Conservation (phyloP, 1,140 invertebrate genomes). For the Drosophila leontia region DNA sequence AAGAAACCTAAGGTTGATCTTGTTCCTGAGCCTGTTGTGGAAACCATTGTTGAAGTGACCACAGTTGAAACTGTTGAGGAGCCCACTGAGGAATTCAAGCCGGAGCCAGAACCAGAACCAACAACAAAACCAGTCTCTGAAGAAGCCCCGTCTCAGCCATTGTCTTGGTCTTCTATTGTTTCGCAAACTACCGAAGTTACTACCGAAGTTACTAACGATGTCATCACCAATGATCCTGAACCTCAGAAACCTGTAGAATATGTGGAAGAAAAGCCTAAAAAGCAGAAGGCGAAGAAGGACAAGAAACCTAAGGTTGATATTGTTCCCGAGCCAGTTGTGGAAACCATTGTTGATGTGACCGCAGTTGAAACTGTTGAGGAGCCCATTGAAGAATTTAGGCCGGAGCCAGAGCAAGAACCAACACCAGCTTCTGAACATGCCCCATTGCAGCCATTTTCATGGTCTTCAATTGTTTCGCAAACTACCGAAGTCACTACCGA, state of each 20-base stretch:
- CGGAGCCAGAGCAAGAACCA: neutral
- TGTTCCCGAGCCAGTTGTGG: constrained; percentile 4
- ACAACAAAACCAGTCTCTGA: neutral
- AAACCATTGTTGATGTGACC: constrained; percentile 1
- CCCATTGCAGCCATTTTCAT: neutral
- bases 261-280: constrained; percentile 4
- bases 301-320: constrained; percentile 18
- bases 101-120: neutral
- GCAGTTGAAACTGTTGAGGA: neutral
- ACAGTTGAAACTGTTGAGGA: neutral
- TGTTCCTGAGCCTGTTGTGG: constrained; percentile 1
- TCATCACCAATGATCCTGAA: neutral
- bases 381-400: neutral
- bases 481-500: constrained; percentile 3
- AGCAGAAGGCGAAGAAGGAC: constrained; percentile 45
- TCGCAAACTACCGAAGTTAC: too few relatives aligned
- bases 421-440: neutral
- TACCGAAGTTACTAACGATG: too few relatives aligned
- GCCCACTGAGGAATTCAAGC: neutral
- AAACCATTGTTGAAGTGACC: constrained; percentile 1
- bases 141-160: too few relatives aligned
- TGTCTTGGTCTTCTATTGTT: too few relatives aligned
- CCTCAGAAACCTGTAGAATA: neutral
- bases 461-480: constrained; percentile 33
- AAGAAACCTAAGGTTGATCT: constrained; percentile 12